Evolutionary conservation across 53 echinoderm and acorn worm species (phyloP), one percentile per base, ranked within the genome.

Genomic region (Echinometra lucunter): DNA sequence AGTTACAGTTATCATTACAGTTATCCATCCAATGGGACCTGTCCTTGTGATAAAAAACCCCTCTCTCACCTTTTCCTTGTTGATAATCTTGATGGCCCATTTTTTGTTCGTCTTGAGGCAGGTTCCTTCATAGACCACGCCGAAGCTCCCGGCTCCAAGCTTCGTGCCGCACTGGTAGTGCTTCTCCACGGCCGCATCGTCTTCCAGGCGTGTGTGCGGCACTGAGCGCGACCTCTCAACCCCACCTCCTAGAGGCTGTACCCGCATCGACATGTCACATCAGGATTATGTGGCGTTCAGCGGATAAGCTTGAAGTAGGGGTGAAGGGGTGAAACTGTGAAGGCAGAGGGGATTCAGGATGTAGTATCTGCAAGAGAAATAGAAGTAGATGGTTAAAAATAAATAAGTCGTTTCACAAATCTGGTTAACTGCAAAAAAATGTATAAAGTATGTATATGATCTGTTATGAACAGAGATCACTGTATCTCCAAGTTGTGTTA

Each of bases 31-130:
- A 53, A 53, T 53, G 53, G 53, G 53, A 53, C 5, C 9, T 6
- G 9, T 9, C 49, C 49, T 49, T 49, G 4, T 49, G 49, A 49
- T 9, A 4, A 49, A 49, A 49, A 53, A 42, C 53, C 53, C 88
- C 49, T 47, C 1, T 44, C 90, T 83, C 74, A 99, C 99, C 98
- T 99, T 99, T 88, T 99, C 99, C 40, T 99, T 99, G 89, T 99
- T 99, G 88, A 99, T 95, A 81, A 99, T 95, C 90, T 99, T 99
- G 87, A 99, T 96, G 37, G 99, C 99, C 98, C 98, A 97, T 94
- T 96, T 97, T 58, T 97, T 95, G 34, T 93, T 95, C 6, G 97
- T 97, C 93, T 98, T 96, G 16, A 95, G 89, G 82, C 97, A 96
- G 1, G 95, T 96, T 25, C 97, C 99, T 88, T 96, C 97, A 32